Base-by-base conservation (phyloP, 2,888 invertebrate genomes). In the Dorcus parallelipipedus region DNA sequence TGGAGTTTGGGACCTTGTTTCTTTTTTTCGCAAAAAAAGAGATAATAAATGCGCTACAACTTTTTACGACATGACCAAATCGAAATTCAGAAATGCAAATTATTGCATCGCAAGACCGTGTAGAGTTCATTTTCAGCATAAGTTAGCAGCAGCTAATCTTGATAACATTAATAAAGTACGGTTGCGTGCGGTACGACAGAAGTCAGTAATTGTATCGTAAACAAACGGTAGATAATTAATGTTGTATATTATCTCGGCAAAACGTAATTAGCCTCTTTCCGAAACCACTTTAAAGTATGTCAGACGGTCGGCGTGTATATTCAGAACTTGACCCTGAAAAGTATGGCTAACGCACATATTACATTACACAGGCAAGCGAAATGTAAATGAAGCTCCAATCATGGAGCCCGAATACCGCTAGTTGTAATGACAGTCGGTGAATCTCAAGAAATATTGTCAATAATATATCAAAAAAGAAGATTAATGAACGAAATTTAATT, bases 331-430 rank as follows among this genome's bases (percentile, higher is more conserved):
- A 58, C 58, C 58, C 58, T 58, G 58, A 53, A 54, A 54, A 54
- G 40, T 23, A 38, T 54, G 50, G 58, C 54, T 58, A 54, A 54
- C 58, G 42, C 41, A 49, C 38, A 50, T 45, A 49, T 45, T 42
- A 54, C 42, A 52, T 45, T 42, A 54, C 42, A 52, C 42, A 49
- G 47, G 49, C 39, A 57, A 64, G 58, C 59, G 58, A 66, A 68
- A 69, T 67, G 64, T 66, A 64, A 66, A 66, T 66, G 64, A 65
- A 63, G 60, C 60, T 61, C 58, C 64, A 66, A 67, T 64, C 61
- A 66, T 60, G 66, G 63, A 63, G 67, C 64, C 59, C 61, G 64
- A 63, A 66, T 69, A 69, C 69, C 69, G 69, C 68, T 69, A 69
- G 56, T 59, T 59, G 65, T 66, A 67, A 65, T 69, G 67, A 65